Evolutionary conservation across 1,140 invertebrate genomes (phyloP).

Genomic region (Ectropis grisescens): DNA sequence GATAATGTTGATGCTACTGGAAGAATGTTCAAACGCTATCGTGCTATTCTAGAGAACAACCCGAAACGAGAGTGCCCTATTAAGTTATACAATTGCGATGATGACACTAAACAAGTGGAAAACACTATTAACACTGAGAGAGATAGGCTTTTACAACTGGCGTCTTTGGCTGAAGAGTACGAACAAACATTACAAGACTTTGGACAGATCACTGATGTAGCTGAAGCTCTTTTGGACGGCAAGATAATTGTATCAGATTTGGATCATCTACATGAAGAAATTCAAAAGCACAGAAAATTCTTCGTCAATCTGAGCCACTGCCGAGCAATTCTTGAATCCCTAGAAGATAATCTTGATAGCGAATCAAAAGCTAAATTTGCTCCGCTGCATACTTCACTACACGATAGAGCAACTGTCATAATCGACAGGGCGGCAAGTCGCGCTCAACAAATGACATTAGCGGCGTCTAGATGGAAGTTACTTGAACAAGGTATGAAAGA

Average conservation of each 20-base stretch:
- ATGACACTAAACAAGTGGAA: conserved; percentile 77
- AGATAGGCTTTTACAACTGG: conserved; percentile 79
- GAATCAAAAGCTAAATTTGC: conserved; percentile 82
- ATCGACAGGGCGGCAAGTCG: conserved; percentile 83
- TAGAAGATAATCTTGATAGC: conserved; percentile 85
- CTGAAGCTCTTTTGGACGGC: conserved; percentile 81
- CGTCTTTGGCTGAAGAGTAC: conserved; percentile 85
- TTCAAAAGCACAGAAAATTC: conserved; percentile 90
- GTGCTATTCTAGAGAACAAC: conserved; percentile 34
- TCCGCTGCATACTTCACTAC: conserved; percentile 81
- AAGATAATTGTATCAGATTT: conserved; percentile 81
- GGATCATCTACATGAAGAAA: conserved; percentile 86
- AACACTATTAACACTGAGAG: conserved; percentile 77
- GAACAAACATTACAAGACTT: conserved; percentile 89
- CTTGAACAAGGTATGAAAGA: conserved; percentile 86
- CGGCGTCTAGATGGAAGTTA: conserved; percentile 85
- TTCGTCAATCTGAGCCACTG: conserved; percentile 90
- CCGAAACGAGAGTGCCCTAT: conserved; percentile 72
- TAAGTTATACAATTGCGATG: conserved; percentile 74
- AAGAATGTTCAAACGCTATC: conserved; percentile 42
- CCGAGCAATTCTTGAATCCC: conserved; percentile 83
- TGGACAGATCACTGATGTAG: conserved; percentile 84
- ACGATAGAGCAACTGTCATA: conserved; percentile 79
- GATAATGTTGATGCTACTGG: conserved; percentile 32
- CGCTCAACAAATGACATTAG: conserved; percentile 85